A percentile compares a stretch with the other conserved stretches of the same genome.
phyloP scores from a whole-genome alignment of 2,113 vertebrate species.

The Octodon degus region DNA sequence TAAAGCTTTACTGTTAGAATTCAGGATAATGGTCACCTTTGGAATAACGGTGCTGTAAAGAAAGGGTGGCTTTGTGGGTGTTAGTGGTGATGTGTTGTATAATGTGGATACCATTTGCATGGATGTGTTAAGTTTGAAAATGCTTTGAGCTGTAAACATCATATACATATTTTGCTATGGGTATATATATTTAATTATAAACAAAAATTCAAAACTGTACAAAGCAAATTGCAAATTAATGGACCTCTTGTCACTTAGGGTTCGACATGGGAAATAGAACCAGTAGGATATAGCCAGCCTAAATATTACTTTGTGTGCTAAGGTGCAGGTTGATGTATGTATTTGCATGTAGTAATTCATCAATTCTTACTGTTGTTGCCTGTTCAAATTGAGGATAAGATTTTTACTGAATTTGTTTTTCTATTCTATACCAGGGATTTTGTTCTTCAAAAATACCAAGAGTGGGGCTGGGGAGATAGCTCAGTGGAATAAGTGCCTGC shows the following conservation, averaged over 20 bases:
- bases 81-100: background rate
- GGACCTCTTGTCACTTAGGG: background rate
- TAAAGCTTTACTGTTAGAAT: background rate
- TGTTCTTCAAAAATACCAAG: background rate
- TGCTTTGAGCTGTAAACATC: background rate
- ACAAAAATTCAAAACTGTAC: background rate
- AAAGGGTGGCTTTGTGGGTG: background rate
- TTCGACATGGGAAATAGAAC: background rate
- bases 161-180: background rate
- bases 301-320: background rate
- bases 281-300: background rate
- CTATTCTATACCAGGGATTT: background rate
- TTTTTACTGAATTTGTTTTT: background rate
- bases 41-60: background rate
- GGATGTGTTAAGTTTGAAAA: background rate
- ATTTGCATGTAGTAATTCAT: background rate
- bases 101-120: background rate
- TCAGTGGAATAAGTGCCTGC: too few relatives aligned
- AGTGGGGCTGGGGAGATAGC: background rate
- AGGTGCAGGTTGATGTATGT: background rate
- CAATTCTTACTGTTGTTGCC: background rate
- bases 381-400: background rate
- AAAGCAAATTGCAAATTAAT: background rate
- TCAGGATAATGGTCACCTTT: background rate
- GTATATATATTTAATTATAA: background rate